Conservation (phyloP, 1,140 invertebrate species). For the Oreohelix idahoensis region DNA sequence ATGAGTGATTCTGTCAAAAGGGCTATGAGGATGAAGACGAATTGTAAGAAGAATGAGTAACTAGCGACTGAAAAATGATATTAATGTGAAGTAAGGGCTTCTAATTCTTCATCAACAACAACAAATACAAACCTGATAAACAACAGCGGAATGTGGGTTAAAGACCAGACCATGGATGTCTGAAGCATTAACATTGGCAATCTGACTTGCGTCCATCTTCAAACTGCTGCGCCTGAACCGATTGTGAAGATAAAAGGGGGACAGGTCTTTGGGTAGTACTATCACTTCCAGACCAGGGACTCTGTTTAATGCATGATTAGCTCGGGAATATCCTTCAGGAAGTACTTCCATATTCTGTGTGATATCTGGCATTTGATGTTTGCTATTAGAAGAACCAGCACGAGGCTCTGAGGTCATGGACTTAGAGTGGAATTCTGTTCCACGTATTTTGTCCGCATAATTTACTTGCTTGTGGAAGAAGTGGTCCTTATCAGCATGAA, state of each 20-base stretch:
- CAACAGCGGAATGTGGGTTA: constrained; percentile 93
- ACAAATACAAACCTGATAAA: constrained; percentile 77
- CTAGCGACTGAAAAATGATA: too few relatives aligned
- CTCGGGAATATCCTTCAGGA: neutral
- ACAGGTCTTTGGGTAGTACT: constrained; percentile 13
- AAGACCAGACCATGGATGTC: constrained; percentile 85
- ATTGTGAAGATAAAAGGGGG: neutral
- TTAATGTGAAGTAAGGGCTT: too few relatives aligned
- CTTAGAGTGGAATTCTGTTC: too few relatives aligned
- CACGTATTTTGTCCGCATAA: too few relatives aligned
- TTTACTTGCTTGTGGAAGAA: neutral
- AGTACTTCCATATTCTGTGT: neutral
- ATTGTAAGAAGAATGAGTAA: too few relatives aligned
- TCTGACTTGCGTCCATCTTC: constrained; percentile 81
- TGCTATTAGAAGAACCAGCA: neutral
- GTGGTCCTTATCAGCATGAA: neutral
- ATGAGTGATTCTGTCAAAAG: too few relatives aligned
- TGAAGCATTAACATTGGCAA: constrained; percentile 76
- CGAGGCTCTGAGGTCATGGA: too few relatives aligned
- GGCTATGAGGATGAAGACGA: too few relatives aligned
- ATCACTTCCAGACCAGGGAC: neutral
- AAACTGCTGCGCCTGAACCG: constrained; percentile 30
- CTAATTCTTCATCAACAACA: neutral
- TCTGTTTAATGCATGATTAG: neutral
- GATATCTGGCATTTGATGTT: neutral